These are phyloP conservation scores for Hormiphora californensis DNA, from an alignment of 37 sponge, comb jelly and placozoan genomes.

Conservation along the genomic window DNA sequence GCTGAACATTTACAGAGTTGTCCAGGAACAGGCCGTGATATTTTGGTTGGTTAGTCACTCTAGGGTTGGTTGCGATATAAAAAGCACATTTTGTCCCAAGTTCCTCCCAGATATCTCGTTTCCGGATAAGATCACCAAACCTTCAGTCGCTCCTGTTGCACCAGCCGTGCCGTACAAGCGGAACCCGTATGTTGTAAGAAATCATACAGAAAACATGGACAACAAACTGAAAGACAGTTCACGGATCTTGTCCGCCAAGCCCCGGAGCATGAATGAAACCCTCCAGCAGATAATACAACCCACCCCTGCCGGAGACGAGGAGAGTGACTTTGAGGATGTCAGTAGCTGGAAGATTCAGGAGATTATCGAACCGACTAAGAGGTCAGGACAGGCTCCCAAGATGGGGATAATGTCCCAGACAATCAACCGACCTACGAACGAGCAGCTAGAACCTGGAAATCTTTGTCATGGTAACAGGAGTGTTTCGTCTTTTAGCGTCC, in stretches of 20 bases:
- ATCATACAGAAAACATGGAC: neutral
- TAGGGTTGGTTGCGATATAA: constrained; percentile 19
- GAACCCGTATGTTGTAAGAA: too few species aligned
- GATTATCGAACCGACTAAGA: neutral
- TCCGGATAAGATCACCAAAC: neutral
- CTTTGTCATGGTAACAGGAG: too few species aligned
- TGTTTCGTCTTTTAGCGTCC: too few species aligned
- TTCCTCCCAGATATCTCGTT: neutral
- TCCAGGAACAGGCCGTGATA: neutral
- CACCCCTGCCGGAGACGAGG: neutral
- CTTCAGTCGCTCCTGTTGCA: too few species aligned
- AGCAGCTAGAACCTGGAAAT: too few species aligned
- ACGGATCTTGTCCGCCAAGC: neutral
- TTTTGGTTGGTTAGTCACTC: constrained; percentile 48
- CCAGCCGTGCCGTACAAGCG: too few species aligned
- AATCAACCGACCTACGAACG: too few species aligned
- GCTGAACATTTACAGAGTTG: neutral
- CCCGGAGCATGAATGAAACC: neutral
- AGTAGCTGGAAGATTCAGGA: neutral
- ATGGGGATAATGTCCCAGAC: too few species aligned
- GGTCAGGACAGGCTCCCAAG: too few species aligned
- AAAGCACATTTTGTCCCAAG: constrained; percentile 36
- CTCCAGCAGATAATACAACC: neutral
- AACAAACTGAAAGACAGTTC: neutral
- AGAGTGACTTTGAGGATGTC: constrained; percentile 31